These are phyloP conservation scores for Pristionchus exspectatus DNA, from an alignment of 2,888 invertebrate genomes.

Conservation along the genomic window DNA sequence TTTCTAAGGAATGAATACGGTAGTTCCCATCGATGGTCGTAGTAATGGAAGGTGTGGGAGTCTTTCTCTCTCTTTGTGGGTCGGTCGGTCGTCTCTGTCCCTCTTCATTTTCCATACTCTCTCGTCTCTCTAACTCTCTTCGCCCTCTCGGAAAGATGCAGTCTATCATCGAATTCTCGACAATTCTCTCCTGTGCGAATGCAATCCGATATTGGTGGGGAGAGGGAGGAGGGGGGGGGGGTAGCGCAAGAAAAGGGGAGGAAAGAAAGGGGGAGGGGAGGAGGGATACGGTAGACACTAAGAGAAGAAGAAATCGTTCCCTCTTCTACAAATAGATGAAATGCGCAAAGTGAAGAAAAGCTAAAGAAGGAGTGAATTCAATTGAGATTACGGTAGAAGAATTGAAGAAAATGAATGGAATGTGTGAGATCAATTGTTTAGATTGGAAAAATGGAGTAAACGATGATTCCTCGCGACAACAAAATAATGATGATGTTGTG, in stretches of 20 bases:
- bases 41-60: constrained; percentile 54
- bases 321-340: not conserved
- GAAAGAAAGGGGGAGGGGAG: constrained; percentile 8
- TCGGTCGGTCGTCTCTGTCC: constrained; percentile 41
- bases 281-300: constrained; percentile 40
- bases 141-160: not conserved
- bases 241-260: constrained; percentile 44
- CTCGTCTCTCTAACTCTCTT: constrained; percentile 41
- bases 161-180: constrained; percentile 46
- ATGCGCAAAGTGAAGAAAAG: constrained; percentile 5
- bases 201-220: constrained; percentile 22
- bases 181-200: constrained; percentile 48
- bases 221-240: constrained; percentile 13
- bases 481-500: not conserved
- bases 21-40: constrained; percentile 13
- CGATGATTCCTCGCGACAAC: not conserved
- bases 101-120: constrained; percentile 25
- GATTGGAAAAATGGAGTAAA: not conserved
- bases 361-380: not conserved
- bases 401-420: not conserved
- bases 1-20: not conserved
- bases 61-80: not conserved
- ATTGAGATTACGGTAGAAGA: constrained; percentile 1
- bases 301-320: not conserved
- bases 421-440: not conserved